A percentile compares a stretch with the other conserved stretches of the same genome.
phyloP scores from a whole-genome alignment of 2,113 vertebrate genomes.

The Zosterops borbonicus region DNA sequence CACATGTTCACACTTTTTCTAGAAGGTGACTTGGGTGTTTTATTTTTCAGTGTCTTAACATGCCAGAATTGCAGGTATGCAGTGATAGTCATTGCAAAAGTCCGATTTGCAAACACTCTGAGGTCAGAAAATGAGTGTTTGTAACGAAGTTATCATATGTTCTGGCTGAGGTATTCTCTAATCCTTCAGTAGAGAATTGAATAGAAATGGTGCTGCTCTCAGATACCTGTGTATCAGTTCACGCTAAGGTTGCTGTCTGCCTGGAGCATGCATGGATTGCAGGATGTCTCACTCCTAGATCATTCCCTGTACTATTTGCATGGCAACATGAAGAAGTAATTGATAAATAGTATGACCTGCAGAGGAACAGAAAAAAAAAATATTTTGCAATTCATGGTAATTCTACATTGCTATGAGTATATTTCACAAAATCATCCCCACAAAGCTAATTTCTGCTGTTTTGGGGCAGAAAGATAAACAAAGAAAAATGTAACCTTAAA shows the following conservation, averaged over 20 bases:
- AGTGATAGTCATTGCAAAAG: neutral
- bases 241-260: neutral
- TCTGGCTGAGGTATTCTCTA: neutral
- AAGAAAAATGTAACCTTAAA: neutral
- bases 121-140: neutral
- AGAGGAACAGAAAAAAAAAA: neutral
- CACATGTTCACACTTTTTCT: neutral
- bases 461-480: neutral
- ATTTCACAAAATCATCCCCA: neutral
- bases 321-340: neutral
- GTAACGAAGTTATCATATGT: neutral
- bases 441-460: neutral
- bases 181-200: neutral
- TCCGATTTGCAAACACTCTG: neutral
- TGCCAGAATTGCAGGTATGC: neutral
- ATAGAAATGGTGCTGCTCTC: neutral
- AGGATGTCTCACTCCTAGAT: neutral
- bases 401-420: neutral
- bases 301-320: neutral
- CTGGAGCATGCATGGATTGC: neutral
- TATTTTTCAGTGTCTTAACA: neutral
- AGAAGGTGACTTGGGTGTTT: rapidly evolving
- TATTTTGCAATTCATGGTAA: neutral
- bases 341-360: neutral
- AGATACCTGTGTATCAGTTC: neutral